Percentiles rank a stretch among this genome's conserved stretches.
These are phyloP conservation scores for Geococcyx californianus DNA, from an alignment of 2,113 vertebrate genomes.

Conservation along the genomic window DNA sequence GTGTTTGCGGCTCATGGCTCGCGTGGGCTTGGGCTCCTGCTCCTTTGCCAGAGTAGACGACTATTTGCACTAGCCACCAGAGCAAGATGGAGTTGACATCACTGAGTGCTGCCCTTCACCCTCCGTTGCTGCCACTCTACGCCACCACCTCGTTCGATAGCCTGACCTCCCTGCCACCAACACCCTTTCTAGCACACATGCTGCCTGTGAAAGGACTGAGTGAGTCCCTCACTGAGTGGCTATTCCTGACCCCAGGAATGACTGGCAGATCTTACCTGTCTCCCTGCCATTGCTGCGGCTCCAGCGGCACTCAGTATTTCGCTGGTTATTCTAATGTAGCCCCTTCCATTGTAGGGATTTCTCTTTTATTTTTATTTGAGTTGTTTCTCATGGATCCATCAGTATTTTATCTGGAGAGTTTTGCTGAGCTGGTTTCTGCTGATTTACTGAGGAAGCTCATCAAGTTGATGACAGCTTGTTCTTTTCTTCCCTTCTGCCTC, in stretches of 20 bases:
- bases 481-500: conserved; percentile 73
- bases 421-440: conserved; percentile 83
- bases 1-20: conserved; percentile 96
- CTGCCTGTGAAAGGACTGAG: conserved; percentile 36
- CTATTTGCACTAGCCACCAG: conserved; percentile 93
- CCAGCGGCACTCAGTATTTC: conserved; percentile 60
- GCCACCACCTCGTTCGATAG: conserved; percentile 14
- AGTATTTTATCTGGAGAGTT: conserved; percentile 78
- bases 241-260: conserved; percentile 34
- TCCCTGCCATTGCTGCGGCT: conserved; percentile 45
- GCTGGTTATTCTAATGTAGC: conserved; percentile 72
- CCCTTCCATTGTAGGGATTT: conserved; percentile 67
- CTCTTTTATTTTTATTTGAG: conserved; percentile 64
- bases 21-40: conserved; percentile 93
- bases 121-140: conserved; percentile 52
- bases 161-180: conserved; percentile 30
- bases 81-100: conserved; percentile 29
- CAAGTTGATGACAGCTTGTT: conserved; percentile 75
- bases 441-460: conserved; percentile 76
- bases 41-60: conserved; percentile 98
- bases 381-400: conserved; percentile 77
- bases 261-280: conserved; percentile 1
- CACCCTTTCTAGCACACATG: background rate
- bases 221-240: conserved; percentile 38
- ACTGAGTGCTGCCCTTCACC: conserved; percentile 59